phyloP scores from a whole-genome alignment of 2,113 vertebrate species.

The Albula glossodonta region DNA sequence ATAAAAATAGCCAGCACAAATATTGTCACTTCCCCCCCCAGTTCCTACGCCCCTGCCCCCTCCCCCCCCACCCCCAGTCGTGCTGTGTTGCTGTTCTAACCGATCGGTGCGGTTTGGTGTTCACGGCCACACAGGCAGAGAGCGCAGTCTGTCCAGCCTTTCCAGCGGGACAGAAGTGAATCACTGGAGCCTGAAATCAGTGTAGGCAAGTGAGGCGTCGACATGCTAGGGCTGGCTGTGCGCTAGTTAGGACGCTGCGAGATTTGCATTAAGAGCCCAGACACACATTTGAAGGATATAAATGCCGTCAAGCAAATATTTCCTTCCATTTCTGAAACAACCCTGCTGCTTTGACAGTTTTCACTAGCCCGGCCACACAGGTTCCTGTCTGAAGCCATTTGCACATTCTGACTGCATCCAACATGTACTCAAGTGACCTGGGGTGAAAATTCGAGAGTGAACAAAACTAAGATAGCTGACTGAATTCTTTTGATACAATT shows the following conservation, averaged over 20 bases:
- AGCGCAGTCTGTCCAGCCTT: neutral
- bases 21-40: too few species aligned
- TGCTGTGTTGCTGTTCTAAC: too few species aligned
- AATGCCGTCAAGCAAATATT: slow-evolving; percentile 1
- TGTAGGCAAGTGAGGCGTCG: neutral
- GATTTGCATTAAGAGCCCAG: slow-evolving; percentile 2
- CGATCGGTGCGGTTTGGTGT: neutral
- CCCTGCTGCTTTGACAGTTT: neutral
- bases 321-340: neutral
- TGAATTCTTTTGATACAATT: neutral
- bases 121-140: neutral
- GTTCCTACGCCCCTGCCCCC: too few species aligned
- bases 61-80: too few species aligned
- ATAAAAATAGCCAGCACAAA: too few species aligned
- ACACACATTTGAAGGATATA: slow-evolving; percentile 5
- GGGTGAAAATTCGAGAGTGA: neutral
- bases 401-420: neutral
- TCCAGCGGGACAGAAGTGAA: neutral
- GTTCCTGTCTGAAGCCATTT: neutral
- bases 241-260: neutral
- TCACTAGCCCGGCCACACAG: neutral
- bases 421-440: neutral
- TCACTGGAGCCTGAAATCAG: neutral
- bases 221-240: neutral
- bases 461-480: neutral